Evolutionary conservation across 2,797 vertebrate genomes (phyloP).

Genomic region (Acipenser transmontanus): DNA sequence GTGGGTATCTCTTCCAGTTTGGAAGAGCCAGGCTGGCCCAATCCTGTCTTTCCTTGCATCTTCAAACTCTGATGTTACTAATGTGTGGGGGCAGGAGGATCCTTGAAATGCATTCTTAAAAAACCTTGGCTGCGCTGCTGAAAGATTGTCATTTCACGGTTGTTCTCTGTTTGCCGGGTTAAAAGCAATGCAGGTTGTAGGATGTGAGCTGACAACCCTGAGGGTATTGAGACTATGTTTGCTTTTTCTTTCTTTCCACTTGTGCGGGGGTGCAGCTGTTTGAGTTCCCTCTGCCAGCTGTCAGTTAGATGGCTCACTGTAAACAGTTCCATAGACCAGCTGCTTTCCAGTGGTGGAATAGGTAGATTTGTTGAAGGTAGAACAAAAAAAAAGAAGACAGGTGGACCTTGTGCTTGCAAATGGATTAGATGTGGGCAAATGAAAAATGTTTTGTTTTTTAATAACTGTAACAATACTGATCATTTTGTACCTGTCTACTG

Average conservation of each 20-base stretch:
- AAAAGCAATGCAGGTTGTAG: slow-evolving; percentile 45
- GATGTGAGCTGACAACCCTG: slow-evolving; percentile 63
- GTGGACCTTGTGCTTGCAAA: slow-evolving; percentile 7
- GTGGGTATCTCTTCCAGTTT: too few species aligned
- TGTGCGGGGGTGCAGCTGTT: slow-evolving; percentile 73
- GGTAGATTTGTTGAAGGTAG: slow-evolving; percentile 47
- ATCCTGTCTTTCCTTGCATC: too few species aligned
- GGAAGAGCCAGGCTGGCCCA: too few species aligned
- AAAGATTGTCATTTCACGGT: slow-evolving; percentile 55
- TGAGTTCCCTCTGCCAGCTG: slow-evolving; percentile 71
- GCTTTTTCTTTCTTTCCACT: slow-evolving; percentile 55
- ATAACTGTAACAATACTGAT: background rate
- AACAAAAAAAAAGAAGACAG: slow-evolving; percentile 19
- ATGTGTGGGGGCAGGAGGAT: too few species aligned
- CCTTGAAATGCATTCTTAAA: too few species aligned
- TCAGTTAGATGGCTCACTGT: slow-evolving; percentile 54
- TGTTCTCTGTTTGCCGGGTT: slow-evolving; percentile 58
- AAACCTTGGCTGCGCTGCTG: slow-evolving; percentile 27
- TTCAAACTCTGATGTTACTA: too few species aligned
- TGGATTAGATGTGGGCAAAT: slow-evolving; percentile 5
- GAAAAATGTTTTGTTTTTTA: slow-evolving; percentile 8
- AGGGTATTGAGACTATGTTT: slow-evolving; percentile 59
- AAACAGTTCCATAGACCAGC: slow-evolving; percentile 69
- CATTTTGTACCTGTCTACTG: too few species aligned
- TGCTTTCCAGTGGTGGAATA: slow-evolving; percentile 68